Base-by-base conservation (phyloP, 1,140 invertebrate genomes). In the Teleogryllus occipitalis region DNA sequence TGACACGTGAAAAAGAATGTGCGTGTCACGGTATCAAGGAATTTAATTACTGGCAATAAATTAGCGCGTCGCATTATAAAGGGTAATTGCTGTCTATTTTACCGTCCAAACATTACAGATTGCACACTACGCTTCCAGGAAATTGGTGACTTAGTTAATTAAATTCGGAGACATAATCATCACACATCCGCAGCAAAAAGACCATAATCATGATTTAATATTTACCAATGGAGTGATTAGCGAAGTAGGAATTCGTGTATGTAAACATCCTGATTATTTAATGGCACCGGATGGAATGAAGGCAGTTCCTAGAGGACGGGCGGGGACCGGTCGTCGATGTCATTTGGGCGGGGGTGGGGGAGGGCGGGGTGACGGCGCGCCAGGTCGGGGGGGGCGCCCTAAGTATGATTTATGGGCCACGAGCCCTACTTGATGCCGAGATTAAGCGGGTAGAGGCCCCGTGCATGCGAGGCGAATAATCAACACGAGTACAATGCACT, bases 31-130 rank as follows among this genome's bases (percentile, higher is more conserved):
- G 10, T 65, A 65, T 65, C 54, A 65, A 65, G 54, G 27, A 65
- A 65, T 65, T 65, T 65, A 65, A 65, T 65, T 65, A 65, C 54
- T 65, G 54, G 54, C 54, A 65, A 65, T 65, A 65, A 65, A 65
- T 65, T 65, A 65, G 54, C 54, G 18, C 54, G 54, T 65, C 54
- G 54, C 54, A 65, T 65, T 65, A 18, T 65, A 65, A 65, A 65
- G 10, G 54, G 54, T 65, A 65, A 65, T 65, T 65, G 10, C 10
- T 65, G 54, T 65, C 10, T 65, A 18, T 18, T 65, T 65, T 65
- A 65, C 54, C 54, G 54, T 65, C 10, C 54, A 65, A 65, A 65
- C 54, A 65, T 65, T 65, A 14, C 54, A 65, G 54, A 65, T 65
- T 65, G 54, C 10, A 10, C 18, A 18, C 18, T 65, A 18, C 18